Base-by-base conservation (phyloP, 2,797 vertebrate genomes). In the Epinephelus coioides region DNA sequence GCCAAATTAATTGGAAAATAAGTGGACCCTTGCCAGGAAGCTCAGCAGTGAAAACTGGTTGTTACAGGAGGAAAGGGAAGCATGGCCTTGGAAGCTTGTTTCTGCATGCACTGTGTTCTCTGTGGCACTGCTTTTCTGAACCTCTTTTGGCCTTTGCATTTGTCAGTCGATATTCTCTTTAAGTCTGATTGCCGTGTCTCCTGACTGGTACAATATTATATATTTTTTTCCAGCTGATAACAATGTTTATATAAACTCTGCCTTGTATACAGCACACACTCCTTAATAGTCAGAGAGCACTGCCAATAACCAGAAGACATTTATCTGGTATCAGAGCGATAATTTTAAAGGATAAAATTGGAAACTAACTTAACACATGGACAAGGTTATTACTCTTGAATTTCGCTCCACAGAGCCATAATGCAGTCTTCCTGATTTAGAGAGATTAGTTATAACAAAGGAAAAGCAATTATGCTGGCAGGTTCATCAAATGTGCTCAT, bases 1-100 rank as follows among this genome's bases (percentile, higher is more conserved):
- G 93, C 93, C 90, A 92, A 83, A 93, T 94, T 95, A 95, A 95
- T 94, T 93, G 90, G 92, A 89, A 91, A 94, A 91, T 88, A 87
- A 91, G 74, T 94, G 93, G 93, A 91, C 81, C 81, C 82, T 89
- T 92, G 93, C 94, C 94, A 95, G 91, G 84, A 88, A 91, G 86
- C 88, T 85, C 80, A 89, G 89, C 87, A 82, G 81, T 89, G 85
- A 90, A 90, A 90, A 91, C 80, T 51, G 83, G 76, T 93, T 90
- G 82, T 83, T 87, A 69, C 86, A 90, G 88, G 86, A 90, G 34
- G 34, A 80, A 90, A 74, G 78, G 75, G 81, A 80, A 82, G 73
- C 81, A 80, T 87, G 86, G 84, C 79, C 79, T 81, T 88, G 81
- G 87, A 91, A 89, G 86, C 88, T 82, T 69, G 67, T 88, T 84